phyloP scores from a whole-genome alignment of 2,113 vertebrate genomes.

The Origma solitaria region DNA sequence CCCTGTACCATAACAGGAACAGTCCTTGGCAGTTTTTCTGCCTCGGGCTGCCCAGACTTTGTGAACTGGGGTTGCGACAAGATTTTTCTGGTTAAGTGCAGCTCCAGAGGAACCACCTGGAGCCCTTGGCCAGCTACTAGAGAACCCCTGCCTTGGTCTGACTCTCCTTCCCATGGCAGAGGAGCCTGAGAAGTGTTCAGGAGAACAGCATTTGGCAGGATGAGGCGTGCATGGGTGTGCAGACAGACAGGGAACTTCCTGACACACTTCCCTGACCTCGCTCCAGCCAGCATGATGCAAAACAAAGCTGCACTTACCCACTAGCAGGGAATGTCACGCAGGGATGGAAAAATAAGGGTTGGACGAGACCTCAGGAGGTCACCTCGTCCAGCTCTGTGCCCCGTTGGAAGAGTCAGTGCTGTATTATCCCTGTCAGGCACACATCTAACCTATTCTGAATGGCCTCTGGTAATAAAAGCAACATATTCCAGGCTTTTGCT shows the following conservation, averaged over 20 bases:
- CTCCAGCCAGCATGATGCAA: not conserved
- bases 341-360: not conserved
- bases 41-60: not conserved
- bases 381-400: not conserved
- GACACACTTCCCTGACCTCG: not conserved
- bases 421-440: not conserved
- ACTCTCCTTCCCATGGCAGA: not conserved
- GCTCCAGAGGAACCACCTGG: constrained; percentile 38
- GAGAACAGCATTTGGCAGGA: not conserved
- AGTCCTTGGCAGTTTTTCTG: not conserved
- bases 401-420: not conserved
- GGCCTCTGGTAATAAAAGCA: constrained; percentile 20
- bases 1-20: not conserved
- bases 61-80: rapidly evolving
- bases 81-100: not conserved
- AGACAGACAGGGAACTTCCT: constrained; percentile 12
- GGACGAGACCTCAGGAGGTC: not conserved
- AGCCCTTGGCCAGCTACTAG: not conserved
- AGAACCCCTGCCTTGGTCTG: not conserved
- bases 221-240: not conserved
- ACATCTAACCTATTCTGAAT: not conserved
- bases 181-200: not conserved
- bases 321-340: not conserved
- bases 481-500: not conserved
- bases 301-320: constrained; percentile 29